A percentile compares a stretch with the other conserved stretches of the same genome.
Conservation (phyloP, 2,113 vertebrate species). For the Takifugu flavidus region DNA sequence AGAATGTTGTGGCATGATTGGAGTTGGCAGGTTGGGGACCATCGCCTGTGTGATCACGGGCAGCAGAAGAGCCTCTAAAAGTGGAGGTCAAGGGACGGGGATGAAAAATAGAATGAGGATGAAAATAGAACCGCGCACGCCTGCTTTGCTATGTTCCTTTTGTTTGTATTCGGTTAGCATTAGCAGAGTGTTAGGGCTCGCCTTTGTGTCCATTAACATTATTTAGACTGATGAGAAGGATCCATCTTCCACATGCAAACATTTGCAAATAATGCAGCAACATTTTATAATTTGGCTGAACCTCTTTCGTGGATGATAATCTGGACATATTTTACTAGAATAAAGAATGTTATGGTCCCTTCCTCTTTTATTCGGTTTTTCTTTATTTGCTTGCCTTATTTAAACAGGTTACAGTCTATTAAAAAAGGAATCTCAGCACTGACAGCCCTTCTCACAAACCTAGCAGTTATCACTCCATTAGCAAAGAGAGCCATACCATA, state of each 20-base stretch:
- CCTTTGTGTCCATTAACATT: conserved; percentile 14
- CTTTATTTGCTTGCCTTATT: no score
- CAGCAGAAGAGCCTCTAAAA: conserved; percentile 12
- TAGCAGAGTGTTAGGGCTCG: conserved; percentile 26
- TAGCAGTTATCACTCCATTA: conserved; percentile 60
- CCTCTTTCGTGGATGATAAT: no score
- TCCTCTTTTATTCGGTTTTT: no score
- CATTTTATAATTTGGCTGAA: no score
- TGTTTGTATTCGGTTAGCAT: conserved; percentile 29
- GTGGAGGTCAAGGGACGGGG: conserved; percentile 16
- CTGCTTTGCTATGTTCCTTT: conserved; percentile 33
- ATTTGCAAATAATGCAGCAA: no score
- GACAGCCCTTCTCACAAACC: conserved; percentile 37
- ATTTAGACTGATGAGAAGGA: no score
- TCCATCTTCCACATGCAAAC: no score
- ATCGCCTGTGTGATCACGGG: conserved; percentile 18
- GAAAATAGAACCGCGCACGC: conserved; percentile 24
- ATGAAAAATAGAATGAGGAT: conserved; percentile 15
- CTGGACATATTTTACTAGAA: no score
- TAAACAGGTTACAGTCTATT: no score
- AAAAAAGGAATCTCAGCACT: no score
- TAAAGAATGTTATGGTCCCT: no score
- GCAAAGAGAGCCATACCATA: conserved; percentile 52
- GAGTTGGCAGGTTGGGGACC: conserved; percentile 27
- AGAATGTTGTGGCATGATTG: conserved; percentile 25